Conservation (phyloP, 2,888 invertebrate genomes). For the Amorpha juglandis region DNA sequence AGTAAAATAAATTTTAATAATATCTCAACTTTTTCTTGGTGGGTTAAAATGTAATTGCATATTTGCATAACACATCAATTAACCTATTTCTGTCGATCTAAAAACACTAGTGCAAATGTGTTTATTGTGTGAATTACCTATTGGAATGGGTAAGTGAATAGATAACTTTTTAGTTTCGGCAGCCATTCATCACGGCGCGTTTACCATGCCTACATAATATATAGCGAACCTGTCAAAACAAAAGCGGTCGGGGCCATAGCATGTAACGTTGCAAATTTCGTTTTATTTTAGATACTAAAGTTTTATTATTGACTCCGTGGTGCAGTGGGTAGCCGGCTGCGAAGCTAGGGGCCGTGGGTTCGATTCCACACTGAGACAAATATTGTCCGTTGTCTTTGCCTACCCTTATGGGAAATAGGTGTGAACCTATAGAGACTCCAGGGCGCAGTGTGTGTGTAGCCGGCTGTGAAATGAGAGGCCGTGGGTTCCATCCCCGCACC, state of each 20-base stretch:
- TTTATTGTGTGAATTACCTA: constrained; percentile 18
- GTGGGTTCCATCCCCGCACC: no score
- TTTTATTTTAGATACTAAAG: neutral
- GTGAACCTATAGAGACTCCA: no score
- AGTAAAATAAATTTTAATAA: no score
- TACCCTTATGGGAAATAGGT: no score
- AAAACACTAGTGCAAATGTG: neutral
- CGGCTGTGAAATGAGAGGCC: no score
- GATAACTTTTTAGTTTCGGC: neutral
- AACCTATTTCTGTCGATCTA: constrained; percentile 8
- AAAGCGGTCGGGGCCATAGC: constrained; percentile 20
- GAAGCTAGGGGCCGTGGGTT: no score
- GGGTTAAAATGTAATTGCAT: no score
- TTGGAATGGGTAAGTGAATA: constrained; percentile 7
- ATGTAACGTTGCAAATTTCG: constrained; percentile 15
- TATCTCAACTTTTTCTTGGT: no score
- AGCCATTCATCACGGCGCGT: constrained; percentile 29
- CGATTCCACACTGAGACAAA: no score
- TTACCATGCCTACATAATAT: constrained; percentile 28
- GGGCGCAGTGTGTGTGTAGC: no score
- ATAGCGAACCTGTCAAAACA: constrained; percentile 31
- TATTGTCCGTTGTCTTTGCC: no score
- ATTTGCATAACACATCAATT: neutral
- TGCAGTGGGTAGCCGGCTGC: no score
- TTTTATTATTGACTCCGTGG: neutral